Base-by-base conservation (phyloP, 92 coral and sea anemone genomes). In the Diadumene lineata region DNA sequence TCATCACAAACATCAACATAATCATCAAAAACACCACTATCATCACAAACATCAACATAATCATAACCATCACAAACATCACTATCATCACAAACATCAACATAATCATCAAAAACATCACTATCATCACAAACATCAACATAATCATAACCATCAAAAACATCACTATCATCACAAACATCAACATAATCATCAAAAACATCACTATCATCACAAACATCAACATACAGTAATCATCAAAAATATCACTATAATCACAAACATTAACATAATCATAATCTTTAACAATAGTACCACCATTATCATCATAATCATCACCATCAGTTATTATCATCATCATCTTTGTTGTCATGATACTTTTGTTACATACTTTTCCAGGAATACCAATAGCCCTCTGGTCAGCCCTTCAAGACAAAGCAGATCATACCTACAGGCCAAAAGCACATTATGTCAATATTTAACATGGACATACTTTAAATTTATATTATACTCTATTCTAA, bases 321-420 rank as follows among this genome's bases (percentile, higher is more conserved):
- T 13, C 24, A 21, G 58, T 13, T 6, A 53, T 53, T 23, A 53
- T 23, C 58, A 13, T 53, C 21, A 53, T 23, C 24, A 21, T 53
- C 24, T 2, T 53, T 6, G 4, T 53, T 16, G 13, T 43, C 31
- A 32, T 11, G 15, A 26, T 33, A 56, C 32, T 21, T 31, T 31
- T 17, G 10, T 0, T 2, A 88, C 98, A 74, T 56, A 96, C 99
- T 96, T 92, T 82, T 85, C 89, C 30, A 96, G 79, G 72, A 96
- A 96, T 44, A 96, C 92, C 43, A 92, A 83, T 43, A 96, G 67
- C 66, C 92, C 93, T 82, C 99, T 86, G 51, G 97, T 80, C 0
- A 96, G 88, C 16, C 99, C 99, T 66, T 96, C 99, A 31, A 96
- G 46, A 68, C 99, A 96, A 8, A 96, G 89, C 32, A 96, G 88